Base-by-base conservation (phyloP, 2,797 vertebrate species). In the Trachurus trachurus region DNA sequence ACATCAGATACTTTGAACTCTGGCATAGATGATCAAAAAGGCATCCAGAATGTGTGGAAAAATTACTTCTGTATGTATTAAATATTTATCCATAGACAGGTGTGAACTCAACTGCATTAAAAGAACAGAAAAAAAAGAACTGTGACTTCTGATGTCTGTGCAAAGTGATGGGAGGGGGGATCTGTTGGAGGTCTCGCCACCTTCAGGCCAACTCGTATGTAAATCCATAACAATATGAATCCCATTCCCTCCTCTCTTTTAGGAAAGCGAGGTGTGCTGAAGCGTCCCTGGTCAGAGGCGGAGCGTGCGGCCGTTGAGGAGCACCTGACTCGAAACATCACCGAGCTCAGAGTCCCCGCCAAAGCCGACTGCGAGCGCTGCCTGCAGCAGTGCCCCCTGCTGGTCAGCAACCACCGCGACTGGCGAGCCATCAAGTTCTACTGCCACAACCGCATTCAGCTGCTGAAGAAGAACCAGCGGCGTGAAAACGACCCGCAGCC, bases 391-490 rank as follows among this genome's bases (percentile, higher is more conserved):
- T 96, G 95, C 85, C 96, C 96, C 66, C 92, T 96, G 77, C 88
- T 96, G 89, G 95, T 96, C 84, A 94, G 86, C 87, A 96, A 96
- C 90, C 93, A 89, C 60, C 93, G 96, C 0, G 96, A 96, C 93
- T 96, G 96, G 96, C 88, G 95, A 42, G 96, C 96, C 60, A 94
- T 96, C 66, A 96, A 96, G 81, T 96, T 96, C 87, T 96, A 96
- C 88, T 96, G 95, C 86, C 96, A 96, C 93, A 96, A 96, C 80
- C 96, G 96, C 80, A 96, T 96, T 58, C 96, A 96, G 88, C 91
- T 96, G 86, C 88, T 96, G 71, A 96, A 96, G 89, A 96, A 96
- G 72, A 96, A 94, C 72, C 94, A 95, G 91, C 92, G 92, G 62
- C 92, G 95, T 1, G 93, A 94, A 52, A 87, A 63, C 19, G 89